Conservation (phyloP, 2,113 vertebrate genomes). For the Hassar affinis region DNA sequence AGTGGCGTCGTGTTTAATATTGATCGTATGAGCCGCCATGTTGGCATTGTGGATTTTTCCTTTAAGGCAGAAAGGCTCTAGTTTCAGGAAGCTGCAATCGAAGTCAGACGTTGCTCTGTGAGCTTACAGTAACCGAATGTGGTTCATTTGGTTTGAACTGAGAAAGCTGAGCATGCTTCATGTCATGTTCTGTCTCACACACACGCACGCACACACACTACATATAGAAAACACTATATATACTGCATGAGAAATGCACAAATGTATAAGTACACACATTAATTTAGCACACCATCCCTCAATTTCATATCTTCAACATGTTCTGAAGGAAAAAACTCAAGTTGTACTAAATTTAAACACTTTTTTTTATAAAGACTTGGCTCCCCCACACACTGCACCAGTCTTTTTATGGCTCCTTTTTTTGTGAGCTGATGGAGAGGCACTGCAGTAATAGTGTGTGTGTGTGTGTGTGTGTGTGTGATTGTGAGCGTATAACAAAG, state of each 20-base stretch:
- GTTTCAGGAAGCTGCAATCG: not conserved
- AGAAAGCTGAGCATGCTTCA: not conserved
- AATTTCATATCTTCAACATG: not conserved
- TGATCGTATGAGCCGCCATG: too few relatives aligned
- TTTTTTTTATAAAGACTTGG: not conserved
- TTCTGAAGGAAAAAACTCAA: not conserved
- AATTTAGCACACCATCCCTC: not conserved
- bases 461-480: conserved; percentile 40
- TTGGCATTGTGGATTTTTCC: not conserved
- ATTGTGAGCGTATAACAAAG: conserved; percentile 57
- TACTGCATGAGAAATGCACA: not conserved
- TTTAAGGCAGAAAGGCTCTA: not conserved
- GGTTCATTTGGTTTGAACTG: not conserved
- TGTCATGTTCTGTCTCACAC: not conserved
- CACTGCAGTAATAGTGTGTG: conserved; percentile 51
- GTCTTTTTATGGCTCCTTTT: conserved; percentile 38
- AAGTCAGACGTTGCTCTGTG: not conserved
- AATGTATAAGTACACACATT: not conserved
- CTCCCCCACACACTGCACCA: conserved; percentile 26
- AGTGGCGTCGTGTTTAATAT: not conserved
- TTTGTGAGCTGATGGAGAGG: conserved; percentile 36
- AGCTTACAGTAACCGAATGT: not conserved
- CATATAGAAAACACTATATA: too few relatives aligned
- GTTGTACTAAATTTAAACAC: conserved; percentile 17
- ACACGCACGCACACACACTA: not conserved